phyloP scores from a whole-genome alignment of 2,888 invertebrate genomes.

The Phengaris arion region DNA sequence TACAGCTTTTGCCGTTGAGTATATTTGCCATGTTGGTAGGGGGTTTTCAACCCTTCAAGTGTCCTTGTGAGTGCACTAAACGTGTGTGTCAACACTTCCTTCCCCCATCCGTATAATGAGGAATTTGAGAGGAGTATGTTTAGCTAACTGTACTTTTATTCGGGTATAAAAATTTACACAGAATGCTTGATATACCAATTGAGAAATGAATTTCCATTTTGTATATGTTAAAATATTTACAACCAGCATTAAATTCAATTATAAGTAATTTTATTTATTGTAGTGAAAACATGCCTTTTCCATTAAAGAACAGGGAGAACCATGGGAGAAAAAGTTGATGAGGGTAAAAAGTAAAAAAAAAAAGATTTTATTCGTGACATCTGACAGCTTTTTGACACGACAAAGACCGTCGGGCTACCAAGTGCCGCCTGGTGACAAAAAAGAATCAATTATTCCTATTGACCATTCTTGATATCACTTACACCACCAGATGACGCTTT shows the following conservation, averaged over 20 bases:
- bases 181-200: neutral
- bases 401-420: too few relatives aligned
- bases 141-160: conserved; percentile 19
- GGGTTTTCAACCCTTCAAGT: conserved; percentile 26
- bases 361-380: too few relatives aligned
- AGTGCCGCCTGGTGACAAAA: too few relatives aligned
- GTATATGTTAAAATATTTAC: neutral
- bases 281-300: too few relatives aligned
- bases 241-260: neutral
- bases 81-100: conserved; percentile 22
- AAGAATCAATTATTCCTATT: too few relatives aligned
- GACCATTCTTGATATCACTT: too few relatives aligned
- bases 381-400: too few relatives aligned
- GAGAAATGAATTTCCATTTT: neutral
- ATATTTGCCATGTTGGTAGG: conserved; percentile 9
- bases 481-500: too few relatives aligned
- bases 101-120: conserved; percentile 9
- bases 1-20: conserved; percentile 3
- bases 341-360: too few relatives aligned
- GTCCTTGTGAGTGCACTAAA: conserved; percentile 21
- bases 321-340: too few relatives aligned
- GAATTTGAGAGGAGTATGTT: neutral
- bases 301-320: too few relatives aligned
- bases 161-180: neutral
- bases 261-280: too few relatives aligned